Evolutionary conservation across 2,113 vertebrate species (phyloP), one percentile per base, ranked within the genome.

Genomic region (Peucedramus taeniatus): DNA sequence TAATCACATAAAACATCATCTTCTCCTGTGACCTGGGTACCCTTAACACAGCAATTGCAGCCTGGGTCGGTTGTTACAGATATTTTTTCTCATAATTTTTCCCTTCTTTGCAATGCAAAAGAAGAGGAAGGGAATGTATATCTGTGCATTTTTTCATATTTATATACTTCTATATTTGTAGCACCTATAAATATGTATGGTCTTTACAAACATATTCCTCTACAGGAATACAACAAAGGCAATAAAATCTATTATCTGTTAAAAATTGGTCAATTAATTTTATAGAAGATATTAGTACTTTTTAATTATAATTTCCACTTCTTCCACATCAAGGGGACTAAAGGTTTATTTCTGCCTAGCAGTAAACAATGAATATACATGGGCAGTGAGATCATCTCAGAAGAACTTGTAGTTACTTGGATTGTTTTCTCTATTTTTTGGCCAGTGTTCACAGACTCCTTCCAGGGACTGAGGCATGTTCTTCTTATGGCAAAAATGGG

Each of bases 31-130:
- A 61, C 82, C 71, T 70, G 54, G 37, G 51, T 5, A 26, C 24
- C 21, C 33, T 18, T 8, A 37, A 14, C 35, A 17, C 1, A 35
- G 60, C 30, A 49, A 5, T 10, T 0, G 13, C 3, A 75, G 47
- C 69, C 63, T 16, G n/a, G 69, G 11, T 44, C 0, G 21, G 47
- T 47, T 12, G 7, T 51, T 54, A 40, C 49, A 86, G 50, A 30
- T 70, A 37, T 63, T 69, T 83, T 69, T 39, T 14, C 31, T 47
- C 75, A 3, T 51, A 6, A 4, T 83, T 83, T 47, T 20, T 35
- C 53, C 35, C 47, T 90, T n/a, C 30, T 90, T 88, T 93, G 71
- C 88, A 94, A 86, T 74, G 82, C 13, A n/a, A 91, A 90, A 91
- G 76, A 83, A 83, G 77, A 87, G 57, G 89, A 82, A 76, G 10